phyloP scores from a whole-genome alignment of 2,797 vertebrate genomes.

The Pelodytes ibericus region DNA sequence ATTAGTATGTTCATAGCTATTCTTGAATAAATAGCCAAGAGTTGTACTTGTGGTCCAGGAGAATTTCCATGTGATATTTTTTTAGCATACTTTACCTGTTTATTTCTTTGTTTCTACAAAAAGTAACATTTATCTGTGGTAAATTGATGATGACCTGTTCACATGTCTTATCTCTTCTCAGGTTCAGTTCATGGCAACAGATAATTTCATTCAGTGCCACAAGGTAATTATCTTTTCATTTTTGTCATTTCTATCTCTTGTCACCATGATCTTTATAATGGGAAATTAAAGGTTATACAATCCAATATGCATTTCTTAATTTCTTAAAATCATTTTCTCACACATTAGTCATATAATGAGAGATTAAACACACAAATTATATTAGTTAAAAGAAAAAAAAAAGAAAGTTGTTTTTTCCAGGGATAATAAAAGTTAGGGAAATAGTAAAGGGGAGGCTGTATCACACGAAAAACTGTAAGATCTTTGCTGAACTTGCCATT shows the following conservation, averaged over 20 bases:
- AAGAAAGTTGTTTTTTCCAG: background rate
- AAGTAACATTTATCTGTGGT: slow-evolving; percentile 18
- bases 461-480: background rate
- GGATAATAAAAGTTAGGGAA: slow-evolving; percentile 2
- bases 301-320: slow-evolving; percentile 53
- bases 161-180: slow-evolving; percentile 31
- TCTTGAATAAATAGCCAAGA: background rate
- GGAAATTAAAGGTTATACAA: slow-evolving; percentile 55
- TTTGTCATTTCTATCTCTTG: slow-evolving; percentile 48
- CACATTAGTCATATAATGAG: slow-evolving; percentile 49
- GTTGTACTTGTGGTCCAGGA: background rate
- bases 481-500: background rate
- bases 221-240: slow-evolving; percentile 55
- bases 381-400: slow-evolving; percentile 1
- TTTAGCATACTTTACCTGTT: background rate
- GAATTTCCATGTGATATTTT: slow-evolving; percentile 4
- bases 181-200: slow-evolving; percentile 37
- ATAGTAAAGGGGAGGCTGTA: background rate
- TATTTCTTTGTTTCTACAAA: background rate
- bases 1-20: background rate
- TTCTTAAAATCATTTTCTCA: slow-evolving; percentile 49
- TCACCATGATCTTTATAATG: slow-evolving; percentile 55
- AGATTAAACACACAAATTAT: slow-evolving; percentile 14
- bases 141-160: slow-evolving; percentile 42
- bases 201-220: slow-evolving; percentile 43